Percentiles rank a stretch among this genome's conserved stretches.
phyloP scores from a whole-genome alignment of 2,113 vertebrate genomes.

The Crotophaga sulcirostris region DNA sequence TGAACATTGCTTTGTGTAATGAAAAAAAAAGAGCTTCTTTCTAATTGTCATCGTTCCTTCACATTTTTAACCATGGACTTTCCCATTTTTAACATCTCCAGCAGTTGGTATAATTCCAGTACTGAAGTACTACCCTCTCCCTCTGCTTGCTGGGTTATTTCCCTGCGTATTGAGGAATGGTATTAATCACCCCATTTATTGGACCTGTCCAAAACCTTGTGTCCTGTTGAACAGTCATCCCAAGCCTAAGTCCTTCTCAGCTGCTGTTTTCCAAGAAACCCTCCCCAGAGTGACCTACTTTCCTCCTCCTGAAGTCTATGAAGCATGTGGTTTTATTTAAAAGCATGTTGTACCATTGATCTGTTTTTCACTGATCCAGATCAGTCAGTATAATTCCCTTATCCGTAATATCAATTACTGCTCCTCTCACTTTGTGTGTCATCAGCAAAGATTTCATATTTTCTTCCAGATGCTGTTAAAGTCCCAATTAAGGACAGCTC shows the following conservation, averaged over 20 bases:
- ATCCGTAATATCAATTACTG: background rate
- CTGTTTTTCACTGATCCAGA: constrained; percentile 18
- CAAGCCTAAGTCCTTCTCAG: background rate
- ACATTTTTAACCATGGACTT: background rate
- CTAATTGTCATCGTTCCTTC: background rate
- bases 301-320: accelerated
- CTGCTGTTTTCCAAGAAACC: background rate
- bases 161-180: background rate
- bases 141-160: background rate
- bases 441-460: constrained; percentile 18
- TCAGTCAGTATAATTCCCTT: constrained; percentile 19
- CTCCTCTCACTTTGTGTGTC: background rate
- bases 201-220: background rate
- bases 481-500: background rate
- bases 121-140: background rate
- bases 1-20: background rate
- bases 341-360: background rate
- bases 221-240: background rate
- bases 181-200: background rate
- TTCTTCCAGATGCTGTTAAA: background rate
- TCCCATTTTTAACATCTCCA: background rate
- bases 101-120: background rate
- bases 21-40: background rate
- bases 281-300: background rate
- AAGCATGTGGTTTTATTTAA: constrained; percentile 6